A percentile compares a stretch with the other conserved stretches of the same genome.
Evolutionary conservation across 2,888 invertebrate species (phyloP).

Genomic region (Siphlonurus alternatus): DNA sequence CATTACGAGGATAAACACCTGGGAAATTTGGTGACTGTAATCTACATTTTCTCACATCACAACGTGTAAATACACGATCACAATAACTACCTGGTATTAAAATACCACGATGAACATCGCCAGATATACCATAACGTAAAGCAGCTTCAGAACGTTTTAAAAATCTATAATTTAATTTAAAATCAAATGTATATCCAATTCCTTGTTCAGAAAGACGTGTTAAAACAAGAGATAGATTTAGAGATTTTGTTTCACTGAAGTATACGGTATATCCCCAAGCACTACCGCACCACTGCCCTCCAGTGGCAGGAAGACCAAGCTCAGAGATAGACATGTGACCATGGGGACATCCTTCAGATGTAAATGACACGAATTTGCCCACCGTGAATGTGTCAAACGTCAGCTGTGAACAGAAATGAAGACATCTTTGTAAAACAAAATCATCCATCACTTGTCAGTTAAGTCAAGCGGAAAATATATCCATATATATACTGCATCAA

Average conservation of each 20-base stretch:
- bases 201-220: slow-evolving; percentile 41
- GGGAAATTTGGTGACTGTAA: slow-evolving; percentile 83
- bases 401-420: slow-evolving; percentile 36
- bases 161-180: slow-evolving; percentile 72
- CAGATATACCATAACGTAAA: slow-evolving; percentile 58
- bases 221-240: slow-evolving; percentile 55
- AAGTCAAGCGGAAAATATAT: no score
- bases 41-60: slow-evolving; percentile 49
- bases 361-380: slow-evolving; percentile 62
- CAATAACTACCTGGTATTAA: slow-evolving; percentile 59
- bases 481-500: no score
- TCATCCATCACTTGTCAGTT: background rate
- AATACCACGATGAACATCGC: slow-evolving; percentile 53
- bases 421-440: background rate
- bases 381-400: slow-evolving; percentile 72
- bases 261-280: slow-evolving; percentile 74
- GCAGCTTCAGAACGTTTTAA: slow-evolving; percentile 56
- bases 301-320: slow-evolving; percentile 47
- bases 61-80: slow-evolving; percentile 62
- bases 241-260: slow-evolving; percentile 64
- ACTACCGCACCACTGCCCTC: slow-evolving; percentile 69
- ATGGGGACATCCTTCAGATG: slow-evolving; percentile 59
- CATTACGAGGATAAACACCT: slow-evolving; percentile 74
- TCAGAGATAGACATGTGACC: slow-evolving; percentile 68
- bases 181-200: slow-evolving; percentile 64